Conservation (phyloP, 2,888 invertebrate species). For the Tuberolachnus salignus region DNA sequence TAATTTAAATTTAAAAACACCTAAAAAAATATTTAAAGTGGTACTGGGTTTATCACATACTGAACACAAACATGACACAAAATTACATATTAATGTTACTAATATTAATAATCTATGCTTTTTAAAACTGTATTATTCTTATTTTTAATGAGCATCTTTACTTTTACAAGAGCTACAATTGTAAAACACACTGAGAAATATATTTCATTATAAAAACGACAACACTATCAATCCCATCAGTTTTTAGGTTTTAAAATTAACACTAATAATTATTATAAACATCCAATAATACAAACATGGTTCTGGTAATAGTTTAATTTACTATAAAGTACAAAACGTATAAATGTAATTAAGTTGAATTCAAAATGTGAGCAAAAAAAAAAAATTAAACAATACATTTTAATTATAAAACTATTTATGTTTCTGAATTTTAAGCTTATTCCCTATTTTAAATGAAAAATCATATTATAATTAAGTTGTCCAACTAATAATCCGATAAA, state of each 20-base stretch:
- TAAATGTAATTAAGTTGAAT: neutral
- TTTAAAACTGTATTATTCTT: slow-evolving; percentile 12
- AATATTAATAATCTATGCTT: slow-evolving; percentile 30
- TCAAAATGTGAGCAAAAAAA: neutral
- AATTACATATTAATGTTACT: slow-evolving; percentile 26
- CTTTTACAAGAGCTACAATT: slow-evolving; percentile 25
- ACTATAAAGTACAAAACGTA: neutral
- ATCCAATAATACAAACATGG: slow-evolving; percentile 25
- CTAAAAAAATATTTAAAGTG: slow-evolving; percentile 23
- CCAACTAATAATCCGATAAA: neutral
- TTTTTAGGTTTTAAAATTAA: slow-evolving; percentile 26
- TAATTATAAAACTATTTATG: too few species aligned
- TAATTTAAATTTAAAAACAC: slow-evolving; percentile 25
- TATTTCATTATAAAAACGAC: slow-evolving; percentile 12
- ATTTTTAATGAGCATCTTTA: slow-evolving; percentile 49
- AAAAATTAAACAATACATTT: neutral
- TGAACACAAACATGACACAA: slow-evolving; percentile 56
- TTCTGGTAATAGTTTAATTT: neutral
- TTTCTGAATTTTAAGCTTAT: too few species aligned
- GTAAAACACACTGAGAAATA: neutral
- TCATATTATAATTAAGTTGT: neutral
- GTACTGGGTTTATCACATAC: slow-evolving; percentile 52
- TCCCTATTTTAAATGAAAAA: too few species aligned
- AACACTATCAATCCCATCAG: neutral
- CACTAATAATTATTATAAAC: neutral